phyloP scores from a whole-genome alignment of 2,888 invertebrate species.

The Acleris laterana region DNA sequence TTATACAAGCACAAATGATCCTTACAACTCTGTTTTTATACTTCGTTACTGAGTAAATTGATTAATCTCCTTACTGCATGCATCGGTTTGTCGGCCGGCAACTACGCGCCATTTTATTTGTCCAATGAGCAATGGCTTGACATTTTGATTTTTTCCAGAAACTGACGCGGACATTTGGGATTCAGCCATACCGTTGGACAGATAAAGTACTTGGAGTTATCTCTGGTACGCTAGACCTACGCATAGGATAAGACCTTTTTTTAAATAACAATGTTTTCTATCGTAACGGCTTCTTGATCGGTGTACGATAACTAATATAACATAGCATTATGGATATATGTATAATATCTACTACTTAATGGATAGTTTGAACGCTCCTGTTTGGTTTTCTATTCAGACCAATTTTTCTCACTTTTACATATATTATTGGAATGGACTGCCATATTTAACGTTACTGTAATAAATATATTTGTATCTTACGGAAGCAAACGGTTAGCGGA shows the following conservation, averaged over 20 bases:
- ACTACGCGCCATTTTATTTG: slow-evolving; percentile 58
- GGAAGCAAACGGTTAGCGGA: slow-evolving; percentile 2
- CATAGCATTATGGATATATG: slow-evolving; percentile 60
- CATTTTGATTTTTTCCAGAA: slow-evolving; percentile 9
- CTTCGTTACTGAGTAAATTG: slow-evolving; percentile 38
- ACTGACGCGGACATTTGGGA: slow-evolving; percentile 1
- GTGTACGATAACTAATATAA: slow-evolving; percentile 64
- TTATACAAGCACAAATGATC: slow-evolving; percentile 19
- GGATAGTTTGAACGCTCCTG: slow-evolving; percentile 64
- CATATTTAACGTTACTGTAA: slow-evolving; percentile 73
- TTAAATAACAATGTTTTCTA: slow-evolving; percentile 74
- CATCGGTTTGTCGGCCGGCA: slow-evolving; percentile 68
- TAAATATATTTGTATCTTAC: slow-evolving; percentile 46
- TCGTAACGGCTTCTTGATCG: slow-evolving; percentile 77
- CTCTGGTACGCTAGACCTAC: slow-evolving; percentile 75
- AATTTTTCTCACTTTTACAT: slow-evolving; percentile 81
- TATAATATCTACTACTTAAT: slow-evolving; percentile 67
- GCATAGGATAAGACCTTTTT: slow-evolving; percentile 74
- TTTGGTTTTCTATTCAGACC: slow-evolving; percentile 74
- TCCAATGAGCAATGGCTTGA: slow-evolving; percentile 46
- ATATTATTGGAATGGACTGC: slow-evolving; percentile 77
- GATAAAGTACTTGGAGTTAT: slow-evolving; percentile 53
- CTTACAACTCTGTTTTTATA: slow-evolving; percentile 2
- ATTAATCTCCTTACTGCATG: slow-evolving; percentile 46
- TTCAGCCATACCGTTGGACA: slow-evolving; percentile 51